Percentiles rank a stretch among this genome's conserved stretches.
Conservation (phyloP, 2,888 invertebrate species). For the Stenurella melanura region DNA sequence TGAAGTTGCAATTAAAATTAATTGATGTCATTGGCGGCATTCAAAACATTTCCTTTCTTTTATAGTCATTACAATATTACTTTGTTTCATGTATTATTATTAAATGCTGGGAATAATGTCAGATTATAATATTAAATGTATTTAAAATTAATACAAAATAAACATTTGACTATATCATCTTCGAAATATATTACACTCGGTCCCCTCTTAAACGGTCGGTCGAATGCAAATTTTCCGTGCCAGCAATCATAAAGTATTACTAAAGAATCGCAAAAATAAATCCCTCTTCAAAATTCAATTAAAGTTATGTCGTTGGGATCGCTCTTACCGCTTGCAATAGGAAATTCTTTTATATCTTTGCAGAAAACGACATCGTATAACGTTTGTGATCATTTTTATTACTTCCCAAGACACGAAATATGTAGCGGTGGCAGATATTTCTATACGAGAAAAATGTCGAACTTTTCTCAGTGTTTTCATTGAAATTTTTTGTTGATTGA, state of each 20-base stretch:
- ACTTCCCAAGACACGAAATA: slow-evolving; percentile 18
- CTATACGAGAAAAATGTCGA: slow-evolving; percentile 9
- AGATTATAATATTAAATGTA: too few relatives aligned
- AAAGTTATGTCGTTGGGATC: slow-evolving; percentile 63
- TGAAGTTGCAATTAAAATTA: too few relatives aligned
- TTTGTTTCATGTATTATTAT: too few relatives aligned
- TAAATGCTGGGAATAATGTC: too few relatives aligned
- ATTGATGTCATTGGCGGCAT: too few relatives aligned
- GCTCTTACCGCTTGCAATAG: slow-evolving; percentile 37
- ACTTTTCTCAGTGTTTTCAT: not conserved
- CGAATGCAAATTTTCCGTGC: slow-evolving; percentile 69
- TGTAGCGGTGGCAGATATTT: slow-evolving; percentile 31
- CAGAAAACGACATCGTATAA: slow-evolving; percentile 46
- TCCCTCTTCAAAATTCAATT: slow-evolving; percentile 69
- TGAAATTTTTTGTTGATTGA: not conserved
- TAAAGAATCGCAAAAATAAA: slow-evolving; percentile 68
- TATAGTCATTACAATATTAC: too few relatives aligned
- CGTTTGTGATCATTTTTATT: slow-evolving; percentile 46
- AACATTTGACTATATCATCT: not conserved
- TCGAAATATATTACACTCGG: not conserved
- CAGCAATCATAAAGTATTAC: slow-evolving; percentile 72
- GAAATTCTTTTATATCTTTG: slow-evolving; percentile 50
- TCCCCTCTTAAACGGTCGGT: slow-evolving; percentile 33
- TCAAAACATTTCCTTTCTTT: too few relatives aligned
- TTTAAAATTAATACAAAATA: not conserved